Evolutionary conservation across 2,113 vertebrate genomes (phyloP), one percentile per base, ranked within the genome.

Genomic region (Sylvilagus bachmani): DNA sequence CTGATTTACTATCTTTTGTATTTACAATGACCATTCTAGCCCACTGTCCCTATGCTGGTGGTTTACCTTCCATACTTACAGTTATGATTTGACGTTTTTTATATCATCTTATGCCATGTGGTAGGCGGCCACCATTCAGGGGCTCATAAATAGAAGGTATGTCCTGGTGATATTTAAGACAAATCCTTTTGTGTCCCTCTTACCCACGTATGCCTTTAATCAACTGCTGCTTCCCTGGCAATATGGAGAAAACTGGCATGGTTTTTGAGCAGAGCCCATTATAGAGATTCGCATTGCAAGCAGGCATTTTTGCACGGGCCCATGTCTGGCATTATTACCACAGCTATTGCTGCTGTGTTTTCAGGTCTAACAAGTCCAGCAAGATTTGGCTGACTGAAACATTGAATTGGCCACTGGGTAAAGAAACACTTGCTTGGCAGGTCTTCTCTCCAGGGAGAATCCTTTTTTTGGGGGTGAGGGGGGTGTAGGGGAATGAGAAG

Each of bases 291-390:
- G 71, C 71, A 58, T 38, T 80, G 74, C 10, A 44, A 71, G 75
- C 44, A 95, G 81, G 22, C 62, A 64, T 0, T 73, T 92, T 90
- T 90, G 31, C 77, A 29, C 44, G 61, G n/a, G 64, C 61, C 27
- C 14, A 13, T 79, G 66, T 80, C 58, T 86, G 79, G 62, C 51
- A 64, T 79, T 83, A 86, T 91, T 95, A 78, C 36, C 29, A 75
- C 82, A 77, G 55, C 31, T 78, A 10, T 93, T 95, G 70, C 33
- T 79, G 51, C 77, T 94, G 19, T 90, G 93, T 91, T 61, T 58
- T 95, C 89, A 92, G 27, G 90, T 95, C 21, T 84, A 92, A 90
- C 74, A 78, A 95, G 95, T 97, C 78, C 62, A 86, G 85, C 73
- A 85, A 92, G 81, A 71, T 80, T 70, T 92, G 86, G 27, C 33